Percentiles rank a stretch among this genome's conserved stretches.
These are phyloP conservation scores for Calypte anna DNA, from an alignment of 2,113 vertebrate genomes.

Conservation along the genomic window DNA sequence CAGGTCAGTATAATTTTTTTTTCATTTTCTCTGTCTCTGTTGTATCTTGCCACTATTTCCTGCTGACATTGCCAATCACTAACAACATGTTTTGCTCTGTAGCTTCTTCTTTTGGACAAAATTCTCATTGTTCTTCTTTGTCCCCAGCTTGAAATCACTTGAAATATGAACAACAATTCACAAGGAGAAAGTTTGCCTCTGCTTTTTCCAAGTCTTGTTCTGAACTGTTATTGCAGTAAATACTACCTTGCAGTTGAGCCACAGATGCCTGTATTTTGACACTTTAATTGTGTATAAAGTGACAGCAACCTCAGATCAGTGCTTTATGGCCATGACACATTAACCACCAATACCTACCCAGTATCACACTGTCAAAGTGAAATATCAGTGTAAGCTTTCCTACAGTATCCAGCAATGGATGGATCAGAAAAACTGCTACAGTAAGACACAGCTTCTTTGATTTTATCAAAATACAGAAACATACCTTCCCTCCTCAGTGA, in stretches of 20 bases:
- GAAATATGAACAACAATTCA: neutral
- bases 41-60: neutral
- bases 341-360: neutral
- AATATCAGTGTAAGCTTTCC: neutral
- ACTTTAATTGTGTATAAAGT: neutral
- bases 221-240: neutral
- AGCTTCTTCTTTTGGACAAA: neutral
- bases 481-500: neutral
- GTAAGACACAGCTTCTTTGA: neutral
- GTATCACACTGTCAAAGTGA: neutral
- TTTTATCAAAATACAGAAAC: neutral
- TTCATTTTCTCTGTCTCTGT: neutral
- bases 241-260: neutral
- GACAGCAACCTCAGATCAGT: neutral
- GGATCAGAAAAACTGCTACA: neutral
- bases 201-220: neutral
- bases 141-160: neutral
- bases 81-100: neutral
- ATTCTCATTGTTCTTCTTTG: neutral
- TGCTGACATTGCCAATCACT: neutral
- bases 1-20: neutral
- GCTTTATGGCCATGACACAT: neutral
- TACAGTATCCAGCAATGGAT: neutral
- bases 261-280: neutral
- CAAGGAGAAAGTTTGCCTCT: neutral